Conservation (phyloP, 2,797 vertebrate species). For the Halcyon smyrnensis region DNA sequence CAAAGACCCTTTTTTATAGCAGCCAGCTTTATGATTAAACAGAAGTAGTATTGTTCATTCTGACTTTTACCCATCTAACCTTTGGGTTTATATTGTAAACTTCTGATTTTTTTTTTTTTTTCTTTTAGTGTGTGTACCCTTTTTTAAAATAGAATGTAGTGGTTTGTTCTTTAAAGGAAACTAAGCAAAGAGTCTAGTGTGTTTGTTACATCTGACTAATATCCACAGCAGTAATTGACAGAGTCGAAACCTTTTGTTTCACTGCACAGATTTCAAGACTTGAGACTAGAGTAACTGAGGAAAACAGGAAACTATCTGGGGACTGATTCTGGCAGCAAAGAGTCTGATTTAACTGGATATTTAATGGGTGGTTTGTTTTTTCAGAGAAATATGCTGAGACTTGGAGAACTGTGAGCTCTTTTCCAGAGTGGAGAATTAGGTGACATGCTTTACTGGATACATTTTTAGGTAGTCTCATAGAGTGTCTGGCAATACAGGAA, state of each 20-base stretch:
- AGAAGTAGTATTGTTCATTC: not conserved
- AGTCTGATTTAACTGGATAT: not conserved
- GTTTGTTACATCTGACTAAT: not conserved
- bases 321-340: not conserved
- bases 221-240: not conserved
- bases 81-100: not conserved
- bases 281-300: not conserved
- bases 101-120: not conserved
- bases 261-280: not conserved
- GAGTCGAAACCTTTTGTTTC: not conserved
- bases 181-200: not conserved
- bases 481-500: not conserved
- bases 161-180: not conserved
- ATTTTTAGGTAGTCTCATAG: not conserved
- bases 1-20: not conserved
- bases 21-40: not conserved
- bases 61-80: not conserved
- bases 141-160: not conserved
- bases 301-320: not conserved
- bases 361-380: not conserved
- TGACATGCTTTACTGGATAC: not conserved
- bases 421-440: not conserved
- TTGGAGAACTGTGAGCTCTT: not conserved
- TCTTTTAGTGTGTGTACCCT: not conserved
- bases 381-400: not conserved